phyloP scores from a whole-genome alignment of 2,888 invertebrate species.

The Scrobipalpa costella region DNA sequence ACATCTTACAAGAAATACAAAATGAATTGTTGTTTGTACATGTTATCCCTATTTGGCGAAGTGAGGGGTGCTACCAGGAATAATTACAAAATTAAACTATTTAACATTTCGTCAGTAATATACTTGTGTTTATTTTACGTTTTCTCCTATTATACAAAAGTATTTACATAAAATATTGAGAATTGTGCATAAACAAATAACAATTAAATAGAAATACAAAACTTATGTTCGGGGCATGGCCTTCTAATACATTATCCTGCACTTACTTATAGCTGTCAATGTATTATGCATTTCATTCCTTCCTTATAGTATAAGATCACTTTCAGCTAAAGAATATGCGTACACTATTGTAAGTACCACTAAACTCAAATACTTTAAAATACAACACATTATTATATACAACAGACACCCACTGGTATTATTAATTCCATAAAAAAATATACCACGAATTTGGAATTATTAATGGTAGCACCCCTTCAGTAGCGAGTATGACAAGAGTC shows the following conservation, averaged over 20 bases:
- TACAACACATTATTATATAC: slow-evolving; percentile 78
- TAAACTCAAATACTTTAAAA: slow-evolving; percentile 80
- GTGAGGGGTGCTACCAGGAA: slow-evolving; percentile 82
- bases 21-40: slow-evolving; percentile 55
- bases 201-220: slow-evolving; percentile 82
- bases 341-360: slow-evolving; percentile 79
- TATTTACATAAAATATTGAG: slow-evolving; percentile 82
- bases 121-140: slow-evolving; percentile 82
- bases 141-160: slow-evolving; percentile 81
- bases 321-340: slow-evolving; percentile 79
- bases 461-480: slow-evolving; percentile 82
- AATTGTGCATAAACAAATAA: slow-evolving; percentile 83
- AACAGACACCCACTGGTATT: slow-evolving; percentile 80
- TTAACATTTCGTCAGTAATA: slow-evolving; percentile 80
- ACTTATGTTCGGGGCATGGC: slow-evolving; percentile 75
- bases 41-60: slow-evolving; percentile 80
- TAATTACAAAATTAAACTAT: slow-evolving; percentile 80
- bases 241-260: slow-evolving; percentile 74
- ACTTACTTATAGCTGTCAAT: slow-evolving; percentile 76
- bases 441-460: slow-evolving; percentile 80
- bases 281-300: slow-evolving; percentile 76
- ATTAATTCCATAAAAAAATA: slow-evolving; percentile 80
- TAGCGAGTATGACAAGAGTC: slow-evolving; percentile 83
- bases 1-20: slow-evolving; percentile 19
- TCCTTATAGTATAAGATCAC: slow-evolving; percentile 79